These are phyloP conservation scores for Spodoptera littoralis DNA, from an alignment of 2,888 invertebrate genomes.

Conservation along the genomic window DNA sequence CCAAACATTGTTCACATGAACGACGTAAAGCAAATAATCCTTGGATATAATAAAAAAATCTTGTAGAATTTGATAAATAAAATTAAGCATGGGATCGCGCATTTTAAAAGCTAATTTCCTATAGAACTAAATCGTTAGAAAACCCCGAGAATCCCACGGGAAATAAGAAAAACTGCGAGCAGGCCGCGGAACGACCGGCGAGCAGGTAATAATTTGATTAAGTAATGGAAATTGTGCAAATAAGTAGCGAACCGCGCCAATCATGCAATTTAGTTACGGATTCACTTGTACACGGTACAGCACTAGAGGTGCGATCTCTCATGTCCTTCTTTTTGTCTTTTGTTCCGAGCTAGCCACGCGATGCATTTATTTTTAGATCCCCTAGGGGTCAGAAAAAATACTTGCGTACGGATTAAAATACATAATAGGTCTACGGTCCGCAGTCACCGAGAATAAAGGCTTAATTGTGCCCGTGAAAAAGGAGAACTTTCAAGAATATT, in stretches of 20 bases:
- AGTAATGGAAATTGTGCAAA: slow-evolving; percentile 56
- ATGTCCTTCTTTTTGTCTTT: slow-evolving; percentile 37
- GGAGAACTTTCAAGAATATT: slow-evolving; percentile 35
- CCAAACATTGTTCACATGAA: not conserved
- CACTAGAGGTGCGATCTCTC: slow-evolving; percentile 35
- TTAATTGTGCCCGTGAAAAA: slow-evolving; percentile 43
- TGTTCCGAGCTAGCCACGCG: slow-evolving; percentile 43
- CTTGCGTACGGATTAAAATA: slow-evolving; percentile 45
- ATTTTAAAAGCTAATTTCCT: slow-evolving; percentile 42
- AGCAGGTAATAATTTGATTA: slow-evolving; percentile 59
- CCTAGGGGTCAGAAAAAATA: slow-evolving; percentile 44
- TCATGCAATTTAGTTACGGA: slow-evolving; percentile 43
- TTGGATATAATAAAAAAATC: not conserved
- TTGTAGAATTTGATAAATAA: slow-evolving; percentile 21
- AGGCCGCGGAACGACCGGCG: slow-evolving; percentile 51
- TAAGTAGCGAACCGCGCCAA: slow-evolving; percentile 47
- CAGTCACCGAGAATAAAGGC: slow-evolving; percentile 46
- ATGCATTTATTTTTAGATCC: slow-evolving; percentile 51
- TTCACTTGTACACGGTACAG: slow-evolving; percentile 37
- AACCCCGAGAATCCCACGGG: slow-evolving; percentile 57
- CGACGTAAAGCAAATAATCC: slow-evolving; percentile 3
- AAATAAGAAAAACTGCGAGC: slow-evolving; percentile 53
- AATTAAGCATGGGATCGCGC: slow-evolving; percentile 11
- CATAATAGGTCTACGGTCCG: slow-evolving; percentile 39
- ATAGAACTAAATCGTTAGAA: slow-evolving; percentile 39